These are phyloP conservation scores for Typhlichthys eigenmanni DNA, from an alignment of 2,797 vertebrate species.

Conservation along the genomic window DNA sequence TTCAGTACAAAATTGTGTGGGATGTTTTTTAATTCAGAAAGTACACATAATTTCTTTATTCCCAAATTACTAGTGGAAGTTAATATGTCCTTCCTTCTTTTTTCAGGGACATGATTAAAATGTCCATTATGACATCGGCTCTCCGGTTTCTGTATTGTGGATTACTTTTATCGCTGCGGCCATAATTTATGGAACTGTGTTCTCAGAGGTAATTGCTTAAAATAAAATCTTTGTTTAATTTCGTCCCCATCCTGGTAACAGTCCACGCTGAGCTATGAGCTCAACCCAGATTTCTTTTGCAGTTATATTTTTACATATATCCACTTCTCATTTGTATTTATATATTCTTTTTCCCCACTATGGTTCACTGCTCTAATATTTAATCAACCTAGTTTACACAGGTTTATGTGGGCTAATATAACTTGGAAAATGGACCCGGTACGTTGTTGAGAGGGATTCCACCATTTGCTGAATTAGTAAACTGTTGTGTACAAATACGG, in stretches of 20 bases:
- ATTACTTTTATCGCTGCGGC: conserved; percentile 79
- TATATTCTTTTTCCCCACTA: conserved; percentile 31
- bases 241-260: conserved; percentile 60
- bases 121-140: conserved; percentile 79
- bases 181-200: conserved; percentile 77
- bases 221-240: conserved; percentile 77
- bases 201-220: conserved; percentile 78
- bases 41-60: conserved; percentile 70
- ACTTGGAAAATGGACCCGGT: conserved; percentile 64
- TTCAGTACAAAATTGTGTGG: conserved; percentile 60
- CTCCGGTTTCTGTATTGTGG: conserved; percentile 79
- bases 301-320: conserved; percentile 32
- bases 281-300: conserved; percentile 52
- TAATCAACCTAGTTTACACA: conserved; percentile 59
- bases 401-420: conserved; percentile 64
- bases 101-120: conserved; percentile 79
- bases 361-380: conserved; percentile 52
- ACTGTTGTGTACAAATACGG: conserved; percentile 62
- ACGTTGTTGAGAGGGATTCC: conserved; percentile 66
- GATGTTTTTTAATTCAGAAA: conserved; percentile 63
- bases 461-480: conserved; percentile 60
- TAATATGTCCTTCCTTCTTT: conserved; percentile 73
- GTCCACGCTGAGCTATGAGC: conserved; percentile 64
- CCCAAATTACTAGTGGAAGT: conserved; percentile 79
- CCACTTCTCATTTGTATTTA: conserved; percentile 32